Base-by-base conservation (phyloP, 2,888 invertebrate genomes). In the Achlya flavicornis region DNA sequence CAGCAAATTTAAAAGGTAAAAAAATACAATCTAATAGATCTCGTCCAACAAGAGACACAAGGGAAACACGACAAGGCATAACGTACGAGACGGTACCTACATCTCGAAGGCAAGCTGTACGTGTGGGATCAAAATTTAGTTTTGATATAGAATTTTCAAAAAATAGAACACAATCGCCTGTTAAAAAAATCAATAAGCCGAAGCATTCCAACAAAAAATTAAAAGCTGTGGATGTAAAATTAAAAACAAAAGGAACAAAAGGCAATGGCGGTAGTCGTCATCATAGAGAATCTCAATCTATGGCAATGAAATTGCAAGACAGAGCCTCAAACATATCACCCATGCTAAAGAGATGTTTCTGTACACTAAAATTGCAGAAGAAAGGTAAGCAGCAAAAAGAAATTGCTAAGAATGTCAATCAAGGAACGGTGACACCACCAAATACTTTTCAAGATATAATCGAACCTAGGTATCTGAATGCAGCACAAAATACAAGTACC, bases 101-200 rank as follows among this genome's bases (percentile, higher is more conserved):
- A 32, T 11, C 38, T 33, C 48, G 63, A 33, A 73, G 65, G 53
- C 75, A 80, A 72, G 76, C 69, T 7, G 75, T 78, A 19, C 68
- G 72, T 59, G 63, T 82, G 57, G 77, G 81, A 14, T 84, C 84
- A 10, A 74, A 57, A 63, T 79, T 80, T 62, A 81, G 74, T 69
- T 81, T 83, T 62, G 65, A 79, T 66, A 68, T 81, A 26, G 76
- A 82, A 69, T 81, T 83, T 75, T 78, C 67, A 41, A 84, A 84
- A 73, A 64, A 65, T 8, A 63, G 66, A 58, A 63, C 68, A 14
- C 53, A 60, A 59, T 19, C 63, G 58, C 48, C 57, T 10, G 35
- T 10, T 57, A 58, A 32, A 41, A 26, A 26, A 35, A 43, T 4
- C 38, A 65, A 57, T 59, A 43, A 62, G 4, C 62, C 64, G 43